These are phyloP conservation scores for Sisyra nigra DNA, from an alignment of 2,888 invertebrate species.

Conservation along the genomic window DNA sequence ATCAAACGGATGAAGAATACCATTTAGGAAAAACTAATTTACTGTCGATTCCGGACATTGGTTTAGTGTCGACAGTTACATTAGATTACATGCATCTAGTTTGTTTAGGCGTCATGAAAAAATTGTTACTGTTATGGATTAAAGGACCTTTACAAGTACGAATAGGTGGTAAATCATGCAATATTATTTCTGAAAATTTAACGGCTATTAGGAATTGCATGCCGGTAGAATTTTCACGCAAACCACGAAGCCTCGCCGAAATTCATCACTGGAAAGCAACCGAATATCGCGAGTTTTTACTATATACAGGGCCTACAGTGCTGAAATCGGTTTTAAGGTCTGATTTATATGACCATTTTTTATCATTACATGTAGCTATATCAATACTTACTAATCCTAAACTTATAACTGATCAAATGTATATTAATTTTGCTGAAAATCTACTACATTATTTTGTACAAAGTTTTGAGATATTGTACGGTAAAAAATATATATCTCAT, in stretches of 20 bases:
- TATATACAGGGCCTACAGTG: conserved; percentile 13
- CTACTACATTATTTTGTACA: background rate
- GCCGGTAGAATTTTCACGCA: conserved; percentile 16
- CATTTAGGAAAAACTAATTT: background rate
- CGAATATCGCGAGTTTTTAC: conserved; percentile 15
- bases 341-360: background rate
- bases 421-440: background rate
- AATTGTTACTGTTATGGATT: background rate
- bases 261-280: conserved; percentile 15
- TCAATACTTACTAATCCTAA: too few species aligned
- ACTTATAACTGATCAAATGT: too few species aligned
- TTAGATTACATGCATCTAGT: background rate
- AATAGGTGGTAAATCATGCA: conserved; percentile 3
- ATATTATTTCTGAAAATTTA: conserved; percentile 7
- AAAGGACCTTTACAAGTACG: background rate
- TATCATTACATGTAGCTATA: background rate
- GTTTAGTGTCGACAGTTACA: background rate
- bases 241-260: conserved; percentile 14
- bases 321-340: conserved; percentile 10
- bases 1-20: background rate
- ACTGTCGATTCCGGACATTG: background rate
- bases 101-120: background rate
- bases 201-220: conserved; percentile 9
- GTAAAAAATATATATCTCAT: conserved; percentile 11
- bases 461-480: conserved; percentile 10